phyloP scores from a whole-genome alignment of 2,113 vertebrate genomes.

The Kryptolebias marmoratus region DNA sequence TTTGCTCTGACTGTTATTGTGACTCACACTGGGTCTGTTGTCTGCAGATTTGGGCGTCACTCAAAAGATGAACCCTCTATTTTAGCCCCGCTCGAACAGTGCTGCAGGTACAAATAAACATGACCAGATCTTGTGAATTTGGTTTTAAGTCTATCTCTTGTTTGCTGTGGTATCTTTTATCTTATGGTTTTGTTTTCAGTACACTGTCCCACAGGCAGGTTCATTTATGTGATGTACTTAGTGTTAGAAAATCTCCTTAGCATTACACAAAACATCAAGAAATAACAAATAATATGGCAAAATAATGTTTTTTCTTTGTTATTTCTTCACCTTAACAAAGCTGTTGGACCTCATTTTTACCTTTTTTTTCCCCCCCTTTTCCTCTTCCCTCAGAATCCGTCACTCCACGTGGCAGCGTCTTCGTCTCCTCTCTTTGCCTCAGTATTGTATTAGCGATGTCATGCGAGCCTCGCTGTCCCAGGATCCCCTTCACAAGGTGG shows the following conservation, averaged over 20 bases:
- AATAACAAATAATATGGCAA: too few relatives aligned
- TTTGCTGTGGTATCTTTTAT: neutral
- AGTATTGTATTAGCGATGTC: conserved; percentile 79
- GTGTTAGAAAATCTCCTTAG: too few relatives aligned
- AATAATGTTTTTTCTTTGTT: neutral
- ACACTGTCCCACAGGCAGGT: too few relatives aligned
- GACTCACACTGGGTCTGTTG: conserved; percentile 11
- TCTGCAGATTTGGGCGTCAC: conserved; percentile 84
- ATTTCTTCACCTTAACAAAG: neutral
- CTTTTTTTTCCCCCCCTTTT: neutral
- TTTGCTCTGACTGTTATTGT: neutral
- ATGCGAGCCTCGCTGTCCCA: conserved; percentile 77
- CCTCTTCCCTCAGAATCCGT: conserved; percentile 75
- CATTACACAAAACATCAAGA: too few relatives aligned
- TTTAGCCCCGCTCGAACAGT: conserved; percentile 82
- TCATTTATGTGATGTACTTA: too few relatives aligned
- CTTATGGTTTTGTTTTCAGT: too few relatives aligned
- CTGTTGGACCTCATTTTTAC: neutral
- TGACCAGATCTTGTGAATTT: neutral
- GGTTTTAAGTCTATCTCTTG: too few relatives aligned
- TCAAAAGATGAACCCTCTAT: conserved; percentile 86
- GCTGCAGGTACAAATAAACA: conserved; percentile 80
- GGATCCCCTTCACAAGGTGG: conserved; percentile 72
- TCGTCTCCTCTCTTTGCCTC: conserved; percentile 75
- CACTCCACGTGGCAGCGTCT: conserved; percentile 81